These are phyloP conservation scores for Odontocerum albicorne DNA, from an alignment of 2,888 invertebrate species.

Conservation along the genomic window DNA sequence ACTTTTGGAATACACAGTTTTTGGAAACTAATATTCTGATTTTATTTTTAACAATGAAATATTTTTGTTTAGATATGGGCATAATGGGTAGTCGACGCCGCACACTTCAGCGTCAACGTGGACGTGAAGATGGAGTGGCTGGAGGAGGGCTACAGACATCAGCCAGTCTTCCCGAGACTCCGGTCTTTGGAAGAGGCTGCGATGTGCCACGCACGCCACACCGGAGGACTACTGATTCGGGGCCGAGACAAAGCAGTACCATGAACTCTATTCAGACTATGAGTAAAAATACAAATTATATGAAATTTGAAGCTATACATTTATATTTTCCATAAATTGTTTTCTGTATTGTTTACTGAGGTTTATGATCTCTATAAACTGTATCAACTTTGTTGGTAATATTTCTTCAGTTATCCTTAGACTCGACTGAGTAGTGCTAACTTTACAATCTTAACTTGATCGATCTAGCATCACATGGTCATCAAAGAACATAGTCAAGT, in stretches of 20 bases:
- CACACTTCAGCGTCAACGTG: conserved; percentile 53
- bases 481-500: no score
- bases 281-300: no score
- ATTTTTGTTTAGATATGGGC: conserved; percentile 46
- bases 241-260: conserved; percentile 64
- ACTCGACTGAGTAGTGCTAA: no score
- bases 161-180: conserved; percentile 86
- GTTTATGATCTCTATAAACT: no score
- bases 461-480: no score
- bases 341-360: no score
- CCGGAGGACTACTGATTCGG: conserved; percentile 64
- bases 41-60: neutral
- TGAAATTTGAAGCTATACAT: no score
- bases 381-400: no score
- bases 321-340: no score
- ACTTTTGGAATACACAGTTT: no score
- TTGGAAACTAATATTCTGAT: neutral
- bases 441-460: no score
- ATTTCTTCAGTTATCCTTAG: no score
- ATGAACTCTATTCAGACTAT: conserved; percentile 52
- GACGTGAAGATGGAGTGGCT: conserved; percentile 48
- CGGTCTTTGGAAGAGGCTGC: conserved; percentile 82
- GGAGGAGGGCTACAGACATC: conserved; percentile 76
- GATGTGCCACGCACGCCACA: conserved; percentile 84
- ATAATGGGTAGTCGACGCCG: conserved; percentile 55